Conservation (phyloP, 2,888 invertebrate genomes). For the Nephrotoma appendiculata region DNA sequence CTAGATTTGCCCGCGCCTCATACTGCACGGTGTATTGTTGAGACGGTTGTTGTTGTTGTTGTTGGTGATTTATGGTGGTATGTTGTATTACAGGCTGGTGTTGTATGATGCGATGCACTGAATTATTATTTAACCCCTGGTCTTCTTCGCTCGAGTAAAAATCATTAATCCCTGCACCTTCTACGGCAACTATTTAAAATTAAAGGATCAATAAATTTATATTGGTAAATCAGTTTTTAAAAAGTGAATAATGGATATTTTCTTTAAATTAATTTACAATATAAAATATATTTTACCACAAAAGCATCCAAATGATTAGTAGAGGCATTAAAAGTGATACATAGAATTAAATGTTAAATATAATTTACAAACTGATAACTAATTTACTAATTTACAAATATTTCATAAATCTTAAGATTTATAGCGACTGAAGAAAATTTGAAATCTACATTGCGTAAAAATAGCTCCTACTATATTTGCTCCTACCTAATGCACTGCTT, state of each 20-base stretch:
- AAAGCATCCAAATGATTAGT: not conserved
- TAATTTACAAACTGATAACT: not conserved
- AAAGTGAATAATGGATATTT: not conserved
- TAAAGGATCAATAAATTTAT: not conserved
- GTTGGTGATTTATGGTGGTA: not conserved
- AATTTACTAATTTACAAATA: too few species aligned
- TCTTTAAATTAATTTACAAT: not conserved
- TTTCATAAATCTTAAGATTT: too few species aligned
- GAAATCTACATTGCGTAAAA: too few species aligned
- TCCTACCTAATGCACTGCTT: too few species aligned
- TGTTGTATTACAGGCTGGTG: not conserved
- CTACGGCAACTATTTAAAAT: constrained; percentile 33
- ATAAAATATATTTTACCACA: not conserved
- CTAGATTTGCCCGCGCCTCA: constrained; percentile 6
- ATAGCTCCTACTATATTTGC: too few species aligned
- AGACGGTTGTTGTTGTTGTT: not conserved
- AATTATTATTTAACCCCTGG: not conserved
- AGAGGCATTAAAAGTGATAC: not conserved
- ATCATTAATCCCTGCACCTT: constrained; percentile 39
- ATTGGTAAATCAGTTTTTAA: not conserved
- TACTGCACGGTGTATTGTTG: not conserved
- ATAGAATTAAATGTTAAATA: not conserved
- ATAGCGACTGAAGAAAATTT: too few species aligned
- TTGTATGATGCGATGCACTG: not conserved
- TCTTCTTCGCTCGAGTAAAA: constrained; percentile 4